These are phyloP conservation scores for Antheraea yamamai DNA, from an alignment of 2,888 invertebrate genomes.

Conservation along the genomic window DNA sequence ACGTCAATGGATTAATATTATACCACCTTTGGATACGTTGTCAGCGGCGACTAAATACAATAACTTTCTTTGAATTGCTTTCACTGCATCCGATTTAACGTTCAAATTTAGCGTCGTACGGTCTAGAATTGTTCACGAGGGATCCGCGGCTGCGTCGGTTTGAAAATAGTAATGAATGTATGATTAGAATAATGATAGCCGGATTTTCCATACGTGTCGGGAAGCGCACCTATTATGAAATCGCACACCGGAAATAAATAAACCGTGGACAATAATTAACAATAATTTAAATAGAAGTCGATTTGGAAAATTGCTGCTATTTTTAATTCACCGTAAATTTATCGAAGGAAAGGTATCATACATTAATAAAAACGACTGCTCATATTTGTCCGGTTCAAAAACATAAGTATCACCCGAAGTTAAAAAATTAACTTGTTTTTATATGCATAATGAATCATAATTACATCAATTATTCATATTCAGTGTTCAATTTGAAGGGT, in stretches of 20 bases:
- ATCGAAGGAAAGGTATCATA: background rate
- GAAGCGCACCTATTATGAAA: slow-evolving; percentile 53
- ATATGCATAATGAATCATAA: background rate
- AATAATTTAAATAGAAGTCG: background rate
- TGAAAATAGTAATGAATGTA: slow-evolving; percentile 42
- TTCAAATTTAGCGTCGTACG: slow-evolving; percentile 31
- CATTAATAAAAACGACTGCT: background rate
- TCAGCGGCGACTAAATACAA: slow-evolving; percentile 41
- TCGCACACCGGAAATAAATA: slow-evolving; percentile 33
- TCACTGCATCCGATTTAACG: slow-evolving; percentile 48
- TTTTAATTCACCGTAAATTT: background rate
- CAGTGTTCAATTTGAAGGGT: background rate
- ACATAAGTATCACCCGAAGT: background rate
- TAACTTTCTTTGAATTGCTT: slow-evolving; percentile 68
- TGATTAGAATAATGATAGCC: slow-evolving; percentile 59
- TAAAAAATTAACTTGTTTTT: background rate
- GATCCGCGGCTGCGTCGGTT: slow-evolving; percentile 37
- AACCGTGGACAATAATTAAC: slow-evolving; percentile 29
- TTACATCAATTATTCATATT: background rate
- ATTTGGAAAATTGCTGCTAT: background rate
- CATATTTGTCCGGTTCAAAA: background rate
- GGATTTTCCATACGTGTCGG: slow-evolving; percentile 53
- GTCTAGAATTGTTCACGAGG: slow-evolving; percentile 36
- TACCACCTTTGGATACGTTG: slow-evolving; percentile 41
- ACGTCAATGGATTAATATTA: slow-evolving; percentile 62